Conservation (phyloP, 2,888 invertebrate genomes). For the Polydrusus pterygomalis region DNA sequence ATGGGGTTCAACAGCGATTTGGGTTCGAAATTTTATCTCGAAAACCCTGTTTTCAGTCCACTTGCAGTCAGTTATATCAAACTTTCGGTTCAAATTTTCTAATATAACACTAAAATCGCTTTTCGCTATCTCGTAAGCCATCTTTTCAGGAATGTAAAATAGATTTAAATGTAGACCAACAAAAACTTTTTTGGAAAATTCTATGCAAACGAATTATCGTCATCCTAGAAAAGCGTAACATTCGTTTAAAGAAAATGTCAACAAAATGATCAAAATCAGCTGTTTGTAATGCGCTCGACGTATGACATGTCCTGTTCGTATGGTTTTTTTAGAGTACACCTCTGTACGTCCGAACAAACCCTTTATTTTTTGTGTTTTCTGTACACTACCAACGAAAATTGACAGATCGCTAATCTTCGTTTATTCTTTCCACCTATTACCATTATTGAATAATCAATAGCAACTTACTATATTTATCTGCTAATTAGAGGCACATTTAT, state of each 20-base stretch:
- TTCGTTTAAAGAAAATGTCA: constrained; percentile 19
- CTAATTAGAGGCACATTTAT: too few species aligned
- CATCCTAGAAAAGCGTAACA: constrained; percentile 2
- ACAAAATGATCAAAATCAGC: constrained; percentile 12
- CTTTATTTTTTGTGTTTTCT: too few species aligned
- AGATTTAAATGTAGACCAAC: constrained; percentile 60
- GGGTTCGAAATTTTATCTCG: constrained; percentile 70
- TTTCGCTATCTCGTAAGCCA: constrained; percentile 65
- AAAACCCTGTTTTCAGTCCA: constrained; percentile 68
- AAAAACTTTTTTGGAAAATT: constrained; percentile 16
- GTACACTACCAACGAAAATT: too few species aligned
- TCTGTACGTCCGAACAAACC: too few species aligned
- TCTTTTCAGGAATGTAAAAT: constrained; percentile 51
- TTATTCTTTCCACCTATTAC: too few species aligned
- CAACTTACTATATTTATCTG: too few species aligned
- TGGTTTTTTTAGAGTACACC: too few species aligned
- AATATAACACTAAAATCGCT: constrained; percentile 68
- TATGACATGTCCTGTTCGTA: too few species aligned
- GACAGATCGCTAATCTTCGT: too few species aligned
- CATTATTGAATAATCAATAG: too few species aligned
- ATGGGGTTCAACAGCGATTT: constrained; percentile 67
- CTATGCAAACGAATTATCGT: constrained; percentile 15
- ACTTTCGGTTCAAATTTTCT: constrained; percentile 66
- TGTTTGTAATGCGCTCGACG: not conserved
- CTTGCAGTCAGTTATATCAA: constrained; percentile 68